phyloP scores from a whole-genome alignment of 2,888 invertebrate species.

The Shargacucullia verbasci region DNA sequence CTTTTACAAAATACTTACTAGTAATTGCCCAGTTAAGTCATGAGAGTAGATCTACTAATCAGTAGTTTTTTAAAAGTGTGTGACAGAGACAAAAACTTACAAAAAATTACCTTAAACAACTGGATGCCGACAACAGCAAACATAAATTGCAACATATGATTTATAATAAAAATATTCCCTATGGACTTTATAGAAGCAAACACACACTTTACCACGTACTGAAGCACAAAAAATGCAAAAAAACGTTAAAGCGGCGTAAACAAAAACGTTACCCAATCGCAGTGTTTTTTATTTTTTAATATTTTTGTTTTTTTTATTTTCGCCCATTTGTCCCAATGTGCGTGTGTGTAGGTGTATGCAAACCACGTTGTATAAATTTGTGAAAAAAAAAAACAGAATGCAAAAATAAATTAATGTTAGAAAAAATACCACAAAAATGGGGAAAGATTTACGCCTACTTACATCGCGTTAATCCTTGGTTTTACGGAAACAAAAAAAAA shows the following conservation, averaged over 20 bases:
- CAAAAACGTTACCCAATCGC: slow-evolving; percentile 75
- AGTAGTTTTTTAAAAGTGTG: too few relatives aligned
- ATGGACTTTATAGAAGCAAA: slow-evolving; percentile 99
- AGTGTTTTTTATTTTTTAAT: slow-evolving; percentile 47
- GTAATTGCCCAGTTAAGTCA: too few relatives aligned
- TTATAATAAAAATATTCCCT: slow-evolving; percentile 99
- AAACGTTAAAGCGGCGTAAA: slow-evolving; percentile 59
- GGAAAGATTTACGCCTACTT: slow-evolving; percentile 68
- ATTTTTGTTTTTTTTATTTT: slow-evolving; percentile 47
- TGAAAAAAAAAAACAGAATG: slow-evolving; percentile 62
- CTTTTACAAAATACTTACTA: too few relatives aligned
- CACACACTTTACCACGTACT: slow-evolving; percentile 99
- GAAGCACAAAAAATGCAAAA: slow-evolving; percentile 57
- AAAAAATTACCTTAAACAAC: slow-evolving; percentile 96
- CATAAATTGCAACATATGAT: slow-evolving; percentile 99
- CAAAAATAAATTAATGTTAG: slow-evolving; percentile 59
- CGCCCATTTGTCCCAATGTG: slow-evolving; percentile 75
- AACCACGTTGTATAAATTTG: slow-evolving; percentile 72
- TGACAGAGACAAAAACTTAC: too few relatives aligned
- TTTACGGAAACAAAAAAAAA: slow-evolving; percentile 67
- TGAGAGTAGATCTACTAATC: too few relatives aligned
- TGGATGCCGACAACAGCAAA: slow-evolving; percentile 99
- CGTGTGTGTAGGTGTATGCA: slow-evolving; percentile 67
- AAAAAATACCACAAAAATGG: slow-evolving; percentile 56
- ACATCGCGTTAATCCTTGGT: slow-evolving; percentile 78